phyloP scores from a whole-genome alignment of 2,888 invertebrate genomes.

The Tetanocera ferruginea region DNA sequence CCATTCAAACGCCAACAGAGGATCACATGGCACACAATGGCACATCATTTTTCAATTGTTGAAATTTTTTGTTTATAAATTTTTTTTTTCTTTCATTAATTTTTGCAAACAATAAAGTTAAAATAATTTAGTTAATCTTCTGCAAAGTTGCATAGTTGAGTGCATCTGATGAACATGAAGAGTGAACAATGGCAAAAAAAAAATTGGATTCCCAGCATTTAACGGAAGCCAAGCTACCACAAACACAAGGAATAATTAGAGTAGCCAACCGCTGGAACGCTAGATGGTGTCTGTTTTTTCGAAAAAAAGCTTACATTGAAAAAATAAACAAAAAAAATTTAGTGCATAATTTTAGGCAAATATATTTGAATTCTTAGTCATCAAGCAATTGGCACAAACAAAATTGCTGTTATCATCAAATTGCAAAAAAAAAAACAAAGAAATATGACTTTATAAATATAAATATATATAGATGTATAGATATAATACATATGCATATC shows the following conservation, averaged over 20 bases:
- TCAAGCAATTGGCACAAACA: neutral
- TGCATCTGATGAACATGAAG: conserved; percentile 9
- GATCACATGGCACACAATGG: neutral
- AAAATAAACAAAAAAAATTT: neutral
- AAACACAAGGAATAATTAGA: neutral
- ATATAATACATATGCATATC: neutral
- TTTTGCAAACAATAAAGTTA: neutral
- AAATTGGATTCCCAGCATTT: conserved; percentile 11
- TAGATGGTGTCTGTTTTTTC: neutral
- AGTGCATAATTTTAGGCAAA: neutral
- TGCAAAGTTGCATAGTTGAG: neutral
- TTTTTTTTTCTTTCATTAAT: neutral
- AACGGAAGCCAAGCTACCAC: conserved; percentile 4
- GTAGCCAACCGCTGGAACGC: conserved; percentile 20
- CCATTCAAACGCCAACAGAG: neutral
- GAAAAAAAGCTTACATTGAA: neutral
- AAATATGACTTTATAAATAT: neutral
- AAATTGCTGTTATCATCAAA: neutral
- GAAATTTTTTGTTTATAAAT: neutral
- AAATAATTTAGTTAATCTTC: conserved; percentile 19
- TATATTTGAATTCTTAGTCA: neutral
- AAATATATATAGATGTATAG: neutral
- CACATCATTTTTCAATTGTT: neutral
- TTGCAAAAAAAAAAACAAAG: neutral
- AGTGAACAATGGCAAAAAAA: neutral